These are phyloP conservation scores for Lysiphlebus fabarum DNA, from an alignment of 1,140 invertebrate species.

Conservation along the genomic window DNA sequence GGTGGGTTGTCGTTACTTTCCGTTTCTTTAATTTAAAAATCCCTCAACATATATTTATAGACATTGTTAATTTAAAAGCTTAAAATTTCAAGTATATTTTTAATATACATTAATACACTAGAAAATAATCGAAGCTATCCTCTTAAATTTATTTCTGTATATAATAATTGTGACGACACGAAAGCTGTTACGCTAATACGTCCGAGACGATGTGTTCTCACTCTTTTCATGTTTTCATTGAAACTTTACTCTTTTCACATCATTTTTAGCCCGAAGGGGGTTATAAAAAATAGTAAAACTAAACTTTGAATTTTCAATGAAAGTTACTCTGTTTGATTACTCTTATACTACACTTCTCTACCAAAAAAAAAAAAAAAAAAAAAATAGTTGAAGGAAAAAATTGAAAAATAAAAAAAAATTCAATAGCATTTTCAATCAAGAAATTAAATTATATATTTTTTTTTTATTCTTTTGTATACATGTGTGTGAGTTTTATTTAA, in stretches of 20 bases:
- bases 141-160: neutral
- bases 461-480: neutral
- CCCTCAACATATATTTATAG: slow-evolving; percentile 8
- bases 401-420: slow-evolving; percentile 6
- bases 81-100: neutral
- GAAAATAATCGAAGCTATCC: slow-evolving; percentile 20
- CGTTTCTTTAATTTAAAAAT: slow-evolving; percentile 22
- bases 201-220: too few species aligned
- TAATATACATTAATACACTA: slow-evolving; percentile 3
- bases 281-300: slow-evolving; percentile 25
- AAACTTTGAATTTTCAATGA: slow-evolving; percentile 20
- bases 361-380: slow-evolving; percentile 3
- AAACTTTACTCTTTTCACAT: neutral
- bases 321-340: slow-evolving; percentile 24
- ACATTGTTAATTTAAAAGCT: slow-evolving; percentile 8
- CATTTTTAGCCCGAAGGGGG: neutral
- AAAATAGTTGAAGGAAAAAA: neutral
- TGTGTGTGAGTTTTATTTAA: too few species aligned
- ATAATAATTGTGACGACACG: neutral
- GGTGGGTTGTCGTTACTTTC: slow-evolving; percentile 8
- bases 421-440: slow-evolving; percentile 23
- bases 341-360: slow-evolving; percentile 3
- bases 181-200: slow-evolving; percentile 27
- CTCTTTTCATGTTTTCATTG: neutral
- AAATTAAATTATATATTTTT: slow-evolving; percentile 20